Percentiles rank a stretch among this genome's conserved stretches.
Evolutionary conservation across 2,888 invertebrate species (phyloP).

Genomic region (Nomada ferruginata): DNA sequence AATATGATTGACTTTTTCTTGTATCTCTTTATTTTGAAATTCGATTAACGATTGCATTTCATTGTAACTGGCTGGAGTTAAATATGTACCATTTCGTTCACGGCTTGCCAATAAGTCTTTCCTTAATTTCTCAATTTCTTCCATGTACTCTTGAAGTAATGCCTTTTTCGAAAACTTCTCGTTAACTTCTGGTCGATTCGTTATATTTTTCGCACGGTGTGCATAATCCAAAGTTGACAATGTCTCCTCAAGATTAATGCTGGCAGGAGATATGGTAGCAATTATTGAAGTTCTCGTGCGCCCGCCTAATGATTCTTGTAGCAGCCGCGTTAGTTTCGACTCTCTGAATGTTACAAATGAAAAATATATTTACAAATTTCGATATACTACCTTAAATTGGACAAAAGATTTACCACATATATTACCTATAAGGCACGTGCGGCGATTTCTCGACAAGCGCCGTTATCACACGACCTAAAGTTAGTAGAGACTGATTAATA

Average conservation of each 20-base stretch:
- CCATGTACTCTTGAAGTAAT: conserved; percentile 93
- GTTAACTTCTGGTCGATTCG: conserved; percentile 95
- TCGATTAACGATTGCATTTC: conserved; percentile 89
- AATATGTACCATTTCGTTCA: conserved; percentile 94
- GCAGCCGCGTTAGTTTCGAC: conserved; percentile 96
- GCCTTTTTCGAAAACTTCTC: conserved; percentile 94
- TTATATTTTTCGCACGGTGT: conserved; percentile 96
- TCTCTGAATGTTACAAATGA: conserved; percentile 87
- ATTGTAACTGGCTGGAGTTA: conserved; percentile 94
- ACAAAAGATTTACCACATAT: not conserved
- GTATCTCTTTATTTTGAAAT: conserved; percentile 88
- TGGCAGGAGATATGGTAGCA: conserved; percentile 97
- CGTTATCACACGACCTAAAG: conserved; percentile 97
- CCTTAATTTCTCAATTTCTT: conserved; percentile 95
- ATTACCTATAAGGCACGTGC: conserved; percentile 96
- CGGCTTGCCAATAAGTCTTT: conserved; percentile 94
- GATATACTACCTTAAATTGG: not conserved
- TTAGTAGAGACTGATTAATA: conserved; percentile 97
- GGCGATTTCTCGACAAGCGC: conserved; percentile 95
- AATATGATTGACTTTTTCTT: conserved; percentile 88
- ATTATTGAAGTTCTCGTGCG: conserved; percentile 98
- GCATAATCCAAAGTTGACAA: conserved; percentile 98
- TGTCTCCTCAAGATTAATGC: conserved; percentile 95
- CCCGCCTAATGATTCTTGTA: conserved; percentile 98
- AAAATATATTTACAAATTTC: not conserved